Conservation (phyloP, 2,888 invertebrate species). For the Piscicola geometra region DNA sequence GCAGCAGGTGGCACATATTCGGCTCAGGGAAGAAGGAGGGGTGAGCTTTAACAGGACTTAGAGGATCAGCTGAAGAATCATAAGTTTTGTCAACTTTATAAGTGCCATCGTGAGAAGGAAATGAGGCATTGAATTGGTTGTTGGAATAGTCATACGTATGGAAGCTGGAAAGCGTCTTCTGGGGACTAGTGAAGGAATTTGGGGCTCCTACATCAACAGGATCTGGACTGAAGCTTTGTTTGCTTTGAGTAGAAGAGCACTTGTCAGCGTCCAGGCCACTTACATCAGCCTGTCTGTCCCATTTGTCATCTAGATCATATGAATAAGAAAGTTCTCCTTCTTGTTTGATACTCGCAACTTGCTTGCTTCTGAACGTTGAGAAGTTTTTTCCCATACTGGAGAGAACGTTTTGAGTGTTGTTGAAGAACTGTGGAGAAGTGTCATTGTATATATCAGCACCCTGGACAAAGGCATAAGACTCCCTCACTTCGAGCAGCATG, state of each 20-base stretch:
- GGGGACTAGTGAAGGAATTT: neutral
- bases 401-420: neutral
- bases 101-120: too few species aligned
- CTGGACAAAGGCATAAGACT: slow-evolving; percentile 39
- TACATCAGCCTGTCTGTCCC: neutral
- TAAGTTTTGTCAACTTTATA: neutral
- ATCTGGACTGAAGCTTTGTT: neutral
- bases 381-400: neutral
- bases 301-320: neutral
- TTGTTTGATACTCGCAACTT: neutral
- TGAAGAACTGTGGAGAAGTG: slow-evolving; percentile 27
- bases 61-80: neutral
- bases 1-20: slow-evolving; percentile 50
- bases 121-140: neutral
- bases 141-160: neutral
- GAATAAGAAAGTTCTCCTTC: neutral
- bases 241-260: neutral
- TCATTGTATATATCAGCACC: slow-evolving; percentile 39
- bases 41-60: neutral
- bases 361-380: too few species aligned
- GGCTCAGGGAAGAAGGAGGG: neutral
- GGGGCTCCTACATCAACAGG: neutral
- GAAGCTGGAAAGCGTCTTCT: neutral
- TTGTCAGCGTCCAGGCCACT: neutral
- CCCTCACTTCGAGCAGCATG: slow-evolving; percentile 40